Percentiles rank a stretch among this genome's conserved stretches.
These are phyloP conservation scores for Germaria angustata DNA, from an alignment of 2,888 invertebrate genomes.

Conservation along the genomic window DNA sequence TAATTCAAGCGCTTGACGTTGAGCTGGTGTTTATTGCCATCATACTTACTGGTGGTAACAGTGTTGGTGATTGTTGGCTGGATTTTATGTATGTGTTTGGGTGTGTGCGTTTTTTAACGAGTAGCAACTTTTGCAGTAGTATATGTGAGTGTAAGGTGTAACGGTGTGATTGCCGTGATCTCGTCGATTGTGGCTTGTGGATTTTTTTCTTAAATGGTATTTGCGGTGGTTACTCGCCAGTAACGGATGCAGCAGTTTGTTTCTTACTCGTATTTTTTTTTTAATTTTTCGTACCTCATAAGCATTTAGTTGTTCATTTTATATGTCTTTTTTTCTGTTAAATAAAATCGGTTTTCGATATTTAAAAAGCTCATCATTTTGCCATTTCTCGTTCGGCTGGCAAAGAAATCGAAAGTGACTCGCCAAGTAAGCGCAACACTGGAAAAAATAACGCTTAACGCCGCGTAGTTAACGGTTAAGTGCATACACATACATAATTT, in stretches of 20 bases:
- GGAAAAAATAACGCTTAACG: constrained; percentile 23
- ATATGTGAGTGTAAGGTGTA: constrained; percentile 38
- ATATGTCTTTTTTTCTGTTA: constrained; percentile 28
- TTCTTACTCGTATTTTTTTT: constrained; percentile 30
- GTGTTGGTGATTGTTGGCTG: constrained; percentile 5
- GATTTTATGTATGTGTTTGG: not conserved
- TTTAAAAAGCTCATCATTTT: constrained; percentile 77
- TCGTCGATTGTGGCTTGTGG: constrained; percentile 56
- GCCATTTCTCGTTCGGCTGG: constrained; percentile 79
- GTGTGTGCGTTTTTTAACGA: not conserved
- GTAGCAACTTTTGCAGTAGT: not conserved
- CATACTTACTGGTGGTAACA: not conserved
- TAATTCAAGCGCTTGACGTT: constrained; percentile 21
- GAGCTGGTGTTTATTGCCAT: constrained; percentile 7
- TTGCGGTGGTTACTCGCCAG: constrained; percentile 55
- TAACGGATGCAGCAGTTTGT: constrained; percentile 62
- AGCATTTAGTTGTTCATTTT: constrained; percentile 26
- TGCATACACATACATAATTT: constrained; percentile 26
- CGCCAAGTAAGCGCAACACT: constrained; percentile 73
- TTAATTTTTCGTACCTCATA: constrained; percentile 21
- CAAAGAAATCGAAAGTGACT: constrained; percentile 79
- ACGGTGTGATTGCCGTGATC: constrained; percentile 64
- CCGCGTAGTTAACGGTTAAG: constrained; percentile 59
- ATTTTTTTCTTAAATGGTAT: constrained; percentile 32
- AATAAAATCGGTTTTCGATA: constrained; percentile 74